Conservation (phyloP, 2,113 vertebrate species). For the Emydura subglobosa region DNA sequence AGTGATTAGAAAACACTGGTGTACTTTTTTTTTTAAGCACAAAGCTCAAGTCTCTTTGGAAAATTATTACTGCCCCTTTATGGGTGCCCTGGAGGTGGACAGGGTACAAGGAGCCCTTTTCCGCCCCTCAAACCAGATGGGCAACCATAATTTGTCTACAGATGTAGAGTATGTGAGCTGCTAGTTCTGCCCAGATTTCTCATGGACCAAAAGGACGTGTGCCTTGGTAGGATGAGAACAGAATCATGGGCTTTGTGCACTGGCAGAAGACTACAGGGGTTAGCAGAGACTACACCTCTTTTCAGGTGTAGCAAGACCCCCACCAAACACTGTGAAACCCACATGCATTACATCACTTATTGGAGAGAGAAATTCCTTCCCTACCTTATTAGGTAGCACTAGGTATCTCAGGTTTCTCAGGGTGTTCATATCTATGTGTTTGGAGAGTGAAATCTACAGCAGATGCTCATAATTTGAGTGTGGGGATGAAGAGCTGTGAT, state of each 20-base stretch:
- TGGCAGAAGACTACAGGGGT: neutral
- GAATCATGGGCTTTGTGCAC: neutral
- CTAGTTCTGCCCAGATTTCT: neutral
- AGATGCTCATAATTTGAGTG: neutral
- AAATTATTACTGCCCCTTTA: neutral
- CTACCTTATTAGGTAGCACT: neutral
- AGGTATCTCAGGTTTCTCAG: neutral
- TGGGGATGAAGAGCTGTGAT: neutral
- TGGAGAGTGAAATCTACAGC: neutral
- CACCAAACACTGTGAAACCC: neutral
- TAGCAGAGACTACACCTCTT: neutral
- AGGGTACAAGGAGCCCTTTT: neutral
- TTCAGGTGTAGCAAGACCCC: neutral
- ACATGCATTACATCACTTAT: neutral
- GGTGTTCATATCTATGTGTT: fast-evolving
- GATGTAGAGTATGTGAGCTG: neutral
- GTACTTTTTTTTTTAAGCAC: neutral
- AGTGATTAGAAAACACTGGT: slow-evolving; percentile 44
- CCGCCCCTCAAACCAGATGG: neutral
- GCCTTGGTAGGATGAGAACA: neutral
- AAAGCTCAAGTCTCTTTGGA: neutral
- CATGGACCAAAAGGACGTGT: neutral
- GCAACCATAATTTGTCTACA: neutral
- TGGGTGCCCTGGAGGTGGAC: neutral
- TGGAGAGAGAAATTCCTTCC: neutral